phyloP scores from a whole-genome alignment of 2,888 invertebrate species.

The Autographa pulchrina region DNA sequence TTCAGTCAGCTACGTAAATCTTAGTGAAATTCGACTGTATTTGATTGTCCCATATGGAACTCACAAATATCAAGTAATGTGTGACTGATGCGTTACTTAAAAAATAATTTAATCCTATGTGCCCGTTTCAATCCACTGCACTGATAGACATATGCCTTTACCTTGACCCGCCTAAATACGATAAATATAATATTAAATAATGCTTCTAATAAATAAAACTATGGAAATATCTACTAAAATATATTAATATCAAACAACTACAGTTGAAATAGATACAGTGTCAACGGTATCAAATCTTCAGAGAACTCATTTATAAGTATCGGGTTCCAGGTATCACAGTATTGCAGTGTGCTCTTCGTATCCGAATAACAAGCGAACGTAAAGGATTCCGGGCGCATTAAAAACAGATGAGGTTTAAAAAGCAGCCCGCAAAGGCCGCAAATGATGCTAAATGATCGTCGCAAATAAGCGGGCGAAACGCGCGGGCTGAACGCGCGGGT shows the following conservation, averaged over 20 bases:
- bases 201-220: no score
- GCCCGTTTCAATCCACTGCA: no score
- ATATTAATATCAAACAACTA: constrained; percentile 32
- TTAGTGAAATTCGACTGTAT: no score
- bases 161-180: no score
- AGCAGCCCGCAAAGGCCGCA: constrained; percentile 81
- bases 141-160: no score
- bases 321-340: constrained; percentile 71
- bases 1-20: no score
- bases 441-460: constrained; percentile 84
- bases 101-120: no score
- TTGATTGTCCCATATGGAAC: no score
- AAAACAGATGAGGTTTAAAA: constrained; percentile 86
- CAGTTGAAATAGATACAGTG: constrained; percentile 28
- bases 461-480: constrained; percentile 71
- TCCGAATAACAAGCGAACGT: constrained; percentile 80
- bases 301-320: constrained; percentile 51
- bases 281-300: constrained; percentile 55
- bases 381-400: constrained; percentile 84
- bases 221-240: not conserved
- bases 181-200: no score
- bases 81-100: no score
- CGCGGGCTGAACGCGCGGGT: constrained; percentile 14
- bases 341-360: constrained; percentile 70
- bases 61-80: no score